phyloP scores from a whole-genome alignment of 2,797 vertebrate species.

The Halcyon badia region DNA sequence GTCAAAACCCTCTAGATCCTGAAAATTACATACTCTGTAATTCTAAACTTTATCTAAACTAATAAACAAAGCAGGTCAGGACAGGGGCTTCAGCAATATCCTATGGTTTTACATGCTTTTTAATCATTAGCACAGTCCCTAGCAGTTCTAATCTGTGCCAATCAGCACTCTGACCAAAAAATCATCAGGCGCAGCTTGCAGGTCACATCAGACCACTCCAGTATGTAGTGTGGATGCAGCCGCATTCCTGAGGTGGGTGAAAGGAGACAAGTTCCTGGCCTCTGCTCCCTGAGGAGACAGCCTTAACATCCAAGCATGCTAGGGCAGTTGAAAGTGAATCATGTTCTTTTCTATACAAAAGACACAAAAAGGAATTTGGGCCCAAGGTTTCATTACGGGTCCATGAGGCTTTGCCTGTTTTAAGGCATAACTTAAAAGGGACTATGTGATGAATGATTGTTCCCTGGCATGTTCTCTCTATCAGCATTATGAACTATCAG shows the following conservation, averaged over 20 bases:
- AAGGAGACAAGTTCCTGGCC: background rate
- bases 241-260: background rate
- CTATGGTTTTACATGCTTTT: background rate
- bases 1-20: background rate
- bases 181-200: background rate
- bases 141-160: background rate
- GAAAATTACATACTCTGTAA: background rate
- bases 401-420: background rate
- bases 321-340: background rate
- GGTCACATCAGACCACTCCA: background rate
- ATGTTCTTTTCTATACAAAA: background rate
- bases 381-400: background rate
- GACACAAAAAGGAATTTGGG: background rate
- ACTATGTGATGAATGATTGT: background rate
- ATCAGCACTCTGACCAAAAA: background rate
- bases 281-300: accelerated
- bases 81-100: background rate
- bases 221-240: background rate
- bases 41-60: background rate
- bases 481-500: background rate
- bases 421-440: background rate
- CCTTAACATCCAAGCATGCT: background rate
- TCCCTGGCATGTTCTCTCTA: background rate
- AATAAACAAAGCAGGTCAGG: background rate
- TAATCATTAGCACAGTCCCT: background rate